Evolutionary conservation across 2,797 vertebrate genomes (phyloP), one percentile per base, ranked within the genome.

Genomic region (Ctenopoma kingsleyae): DNA sequence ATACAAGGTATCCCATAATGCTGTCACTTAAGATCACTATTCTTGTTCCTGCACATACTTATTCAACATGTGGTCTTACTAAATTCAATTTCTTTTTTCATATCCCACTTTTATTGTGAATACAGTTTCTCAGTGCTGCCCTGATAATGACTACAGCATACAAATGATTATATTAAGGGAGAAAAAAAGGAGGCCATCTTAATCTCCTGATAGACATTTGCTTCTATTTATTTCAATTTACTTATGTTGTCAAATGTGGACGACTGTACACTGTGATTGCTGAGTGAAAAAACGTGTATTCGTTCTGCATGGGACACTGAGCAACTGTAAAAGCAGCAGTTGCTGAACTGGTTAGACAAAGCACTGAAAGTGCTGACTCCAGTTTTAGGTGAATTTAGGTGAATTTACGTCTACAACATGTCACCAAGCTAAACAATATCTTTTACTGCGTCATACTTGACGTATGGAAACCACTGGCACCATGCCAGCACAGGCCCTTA

Each of bases 371-470:
- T 64, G 55, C 20, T 10, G 9, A 43, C 51, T 25, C 19, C 27
- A 59, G 27, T 54, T 54, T 25, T 44, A 6, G 17, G 3, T 50
- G 8, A 62, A 54, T 54, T 25, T 44, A 6, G 17, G 3, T 50
- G 8, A 62, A 54, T 40, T 52, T 19, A 65, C 43, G 55, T 46
- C 30, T 41, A 30, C 62, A 57, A 32, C 63, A 49, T 16, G 9
- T 73, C 68, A 67, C 40, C 3, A 12, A 19, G 20, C 51, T 38
- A 57, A 61, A 32, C 43, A 48, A 57, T 38, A 30, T 50, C 49
- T 48, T 62, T 12, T 52, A 36, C 57, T 32, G 27, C 48, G 43
- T 15, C 52, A 60, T 52, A 57, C 11, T 19, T 55, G 17, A 7
- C 46, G 15, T 61, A 56, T 61, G 22, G 47, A 61, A 65, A 48